Evolutionary conservation across 2,888 invertebrate species (phyloP).

Genomic region (Drosophila phalerata): DNA sequence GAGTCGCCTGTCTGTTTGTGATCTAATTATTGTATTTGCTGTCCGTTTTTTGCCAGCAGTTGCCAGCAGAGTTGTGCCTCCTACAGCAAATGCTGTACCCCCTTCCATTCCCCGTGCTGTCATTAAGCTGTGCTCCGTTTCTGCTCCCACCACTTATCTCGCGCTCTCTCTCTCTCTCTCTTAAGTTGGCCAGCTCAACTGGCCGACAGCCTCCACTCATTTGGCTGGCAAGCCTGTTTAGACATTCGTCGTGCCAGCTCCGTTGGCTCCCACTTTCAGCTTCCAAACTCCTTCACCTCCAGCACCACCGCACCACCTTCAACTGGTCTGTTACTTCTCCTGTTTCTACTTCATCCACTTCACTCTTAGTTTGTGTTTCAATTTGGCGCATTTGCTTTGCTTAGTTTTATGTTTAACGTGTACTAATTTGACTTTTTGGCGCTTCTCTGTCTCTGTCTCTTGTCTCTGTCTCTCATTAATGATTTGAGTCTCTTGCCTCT

Average conservation of each 20-base stretch:
- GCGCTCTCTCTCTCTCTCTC: not conserved
- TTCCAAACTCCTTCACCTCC: slow-evolving; percentile 18
- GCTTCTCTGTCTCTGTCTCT: slow-evolving; percentile 42
- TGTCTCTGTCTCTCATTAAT: slow-evolving; percentile 16
- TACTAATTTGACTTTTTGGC: slow-evolving; percentile 69
- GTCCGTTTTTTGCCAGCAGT: slow-evolving; percentile 68
- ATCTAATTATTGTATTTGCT: slow-evolving; percentile 79
- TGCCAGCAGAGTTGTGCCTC: slow-evolving; percentile 57
- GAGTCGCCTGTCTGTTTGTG: slow-evolving; percentile 69
- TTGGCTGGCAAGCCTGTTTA: slow-evolving; percentile 70
- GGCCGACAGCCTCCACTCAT: slow-evolving; percentile 58
- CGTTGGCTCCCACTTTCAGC: slow-evolving; percentile 32
- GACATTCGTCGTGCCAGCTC: slow-evolving; percentile 56
- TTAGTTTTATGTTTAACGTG: slow-evolving; percentile 63
- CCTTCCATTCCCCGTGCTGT: too few relatives aligned
- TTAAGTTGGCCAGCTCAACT: slow-evolving; percentile 33
- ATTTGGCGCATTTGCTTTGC: slow-evolving; percentile 69
- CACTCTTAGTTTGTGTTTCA: slow-evolving; percentile 61
- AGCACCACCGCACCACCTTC: slow-evolving; percentile 5
- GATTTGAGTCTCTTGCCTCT: slow-evolving; percentile 22
- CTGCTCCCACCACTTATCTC: not conserved
- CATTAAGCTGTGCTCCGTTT: not conserved
- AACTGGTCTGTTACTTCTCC: slow-evolving; percentile 26
- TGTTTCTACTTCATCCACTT: slow-evolving; percentile 53
- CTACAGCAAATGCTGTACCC: slow-evolving; percentile 37